Evolutionary conservation across 2,797 vertebrate species (phyloP).

Genomic region (Acridotheres tristis): DNA sequence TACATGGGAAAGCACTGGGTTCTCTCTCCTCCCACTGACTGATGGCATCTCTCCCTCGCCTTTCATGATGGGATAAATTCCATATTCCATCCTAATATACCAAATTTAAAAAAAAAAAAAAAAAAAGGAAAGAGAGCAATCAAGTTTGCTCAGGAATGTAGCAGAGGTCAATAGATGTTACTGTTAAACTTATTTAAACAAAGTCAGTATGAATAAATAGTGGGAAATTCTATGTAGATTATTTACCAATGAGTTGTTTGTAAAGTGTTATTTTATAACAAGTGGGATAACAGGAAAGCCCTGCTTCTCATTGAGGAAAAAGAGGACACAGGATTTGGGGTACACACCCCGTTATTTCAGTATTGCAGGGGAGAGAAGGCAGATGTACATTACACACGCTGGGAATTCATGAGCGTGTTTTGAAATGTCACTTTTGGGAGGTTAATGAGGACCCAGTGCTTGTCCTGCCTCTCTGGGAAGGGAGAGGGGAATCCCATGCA

Average conservation of each 20-base stretch:
- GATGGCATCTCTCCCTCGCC: background rate
- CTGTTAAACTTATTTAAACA: background rate
- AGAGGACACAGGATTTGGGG: background rate
- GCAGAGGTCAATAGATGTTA: background rate
- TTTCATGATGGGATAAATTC: background rate
- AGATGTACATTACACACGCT: accelerated
- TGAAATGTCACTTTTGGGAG: background rate
- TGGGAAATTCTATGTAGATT: background rate
- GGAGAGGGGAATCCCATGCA: background rate
- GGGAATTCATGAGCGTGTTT: accelerated
- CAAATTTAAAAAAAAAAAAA: background rate
- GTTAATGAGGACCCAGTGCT: accelerated
- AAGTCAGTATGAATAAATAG: background rate
- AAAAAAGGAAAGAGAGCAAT: background rate
- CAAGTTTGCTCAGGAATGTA: background rate
- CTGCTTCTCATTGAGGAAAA: background rate
- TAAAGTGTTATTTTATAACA: background rate
- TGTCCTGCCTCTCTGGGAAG: background rate
- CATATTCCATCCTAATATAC: accelerated
- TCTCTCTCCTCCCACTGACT: background rate
- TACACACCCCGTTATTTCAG: accelerated
- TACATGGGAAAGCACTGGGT: background rate
- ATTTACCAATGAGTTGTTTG: background rate
- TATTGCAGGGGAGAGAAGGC: background rate
- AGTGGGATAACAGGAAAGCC: background rate